Evolutionary conservation across 2,888 invertebrate genomes (phyloP).

Genomic region (Heteropelma amictum): DNA sequence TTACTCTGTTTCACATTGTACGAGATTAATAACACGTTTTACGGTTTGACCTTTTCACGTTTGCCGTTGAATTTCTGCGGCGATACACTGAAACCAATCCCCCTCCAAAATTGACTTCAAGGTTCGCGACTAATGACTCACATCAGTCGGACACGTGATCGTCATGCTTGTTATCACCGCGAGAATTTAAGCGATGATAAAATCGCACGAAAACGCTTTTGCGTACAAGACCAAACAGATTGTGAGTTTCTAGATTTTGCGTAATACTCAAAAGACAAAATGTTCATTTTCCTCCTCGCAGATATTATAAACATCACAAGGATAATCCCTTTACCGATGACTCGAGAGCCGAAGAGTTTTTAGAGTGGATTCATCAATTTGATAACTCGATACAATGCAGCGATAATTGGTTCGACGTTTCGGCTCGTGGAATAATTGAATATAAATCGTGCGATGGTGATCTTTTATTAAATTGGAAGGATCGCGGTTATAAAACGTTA

Average conservation of each 20-base stretch:
- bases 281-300: conserved; percentile 48
- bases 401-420: conserved; percentile 84
- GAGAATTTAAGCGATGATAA: conserved; percentile 38
- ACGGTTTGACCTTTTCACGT: background rate
- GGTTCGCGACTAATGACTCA: conserved; percentile 41
- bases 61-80: conserved; percentile 2
- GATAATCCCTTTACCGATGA: conserved; percentile 61
- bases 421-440: conserved; percentile 82
- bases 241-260: background rate
- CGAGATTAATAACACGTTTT: background rate
- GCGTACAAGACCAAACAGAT: no score
- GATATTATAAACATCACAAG: conserved; percentile 64
- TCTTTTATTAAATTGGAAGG: conserved; percentile 85
- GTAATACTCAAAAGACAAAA: no score
- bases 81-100: conserved; percentile 22
- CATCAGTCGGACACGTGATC: conserved; percentile 4
- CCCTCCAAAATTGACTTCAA: conserved; percentile 30
- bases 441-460: conserved; percentile 86
- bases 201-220: background rate
- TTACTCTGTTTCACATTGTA: background rate
- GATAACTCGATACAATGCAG: conserved; percentile 81
- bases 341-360: conserved; percentile 77
- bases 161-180: conserved; percentile 27
- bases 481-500: conserved; percentile 84
- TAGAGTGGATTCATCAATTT: conserved; percentile 82